These are phyloP conservation scores for Monoplex corrugatus DNA, from an alignment of 2,888 invertebrate genomes.

Conservation along the genomic window DNA sequence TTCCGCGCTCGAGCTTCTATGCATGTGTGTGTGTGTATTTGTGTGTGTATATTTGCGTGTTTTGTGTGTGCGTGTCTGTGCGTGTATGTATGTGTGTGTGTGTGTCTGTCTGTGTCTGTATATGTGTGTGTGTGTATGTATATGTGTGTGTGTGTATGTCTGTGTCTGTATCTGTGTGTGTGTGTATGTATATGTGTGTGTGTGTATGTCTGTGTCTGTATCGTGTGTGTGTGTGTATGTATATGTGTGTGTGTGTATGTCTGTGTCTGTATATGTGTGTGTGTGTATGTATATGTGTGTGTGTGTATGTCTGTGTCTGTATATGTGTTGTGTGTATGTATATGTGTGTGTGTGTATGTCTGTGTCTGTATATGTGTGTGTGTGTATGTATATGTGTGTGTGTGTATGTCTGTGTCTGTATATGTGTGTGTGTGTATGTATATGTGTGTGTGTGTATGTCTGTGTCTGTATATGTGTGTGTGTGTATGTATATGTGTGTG, in stretches of 20 bases:
- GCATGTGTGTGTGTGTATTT: slow-evolving; percentile 32
- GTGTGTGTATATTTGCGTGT: slow-evolving; percentile 42
- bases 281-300: slow-evolving; percentile 21
- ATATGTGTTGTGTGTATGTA: not conserved
- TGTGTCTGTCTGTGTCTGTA: slow-evolving; percentile 33
- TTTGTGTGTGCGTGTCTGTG: slow-evolving; percentile 39
- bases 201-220: not conserved
- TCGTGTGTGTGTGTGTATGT: slow-evolving; percentile 12
- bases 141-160: not conserved
- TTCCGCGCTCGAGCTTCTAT: no score
- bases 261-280: not conserved
- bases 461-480: no score
- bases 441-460: no score
- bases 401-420: no score
- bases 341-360: no score
- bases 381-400: no score
- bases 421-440: no score
- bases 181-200: not conserved
- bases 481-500: no score
- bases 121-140: not conserved
- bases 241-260: slow-evolving; percentile 29
- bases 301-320: not conserved
- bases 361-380: not conserved
- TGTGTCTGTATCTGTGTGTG: no score
- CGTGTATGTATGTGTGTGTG: slow-evolving; percentile 43